Evolutionary conservation across 2,888 invertebrate genomes (phyloP).

Genomic region (Plagiodera versicolora): DNA sequence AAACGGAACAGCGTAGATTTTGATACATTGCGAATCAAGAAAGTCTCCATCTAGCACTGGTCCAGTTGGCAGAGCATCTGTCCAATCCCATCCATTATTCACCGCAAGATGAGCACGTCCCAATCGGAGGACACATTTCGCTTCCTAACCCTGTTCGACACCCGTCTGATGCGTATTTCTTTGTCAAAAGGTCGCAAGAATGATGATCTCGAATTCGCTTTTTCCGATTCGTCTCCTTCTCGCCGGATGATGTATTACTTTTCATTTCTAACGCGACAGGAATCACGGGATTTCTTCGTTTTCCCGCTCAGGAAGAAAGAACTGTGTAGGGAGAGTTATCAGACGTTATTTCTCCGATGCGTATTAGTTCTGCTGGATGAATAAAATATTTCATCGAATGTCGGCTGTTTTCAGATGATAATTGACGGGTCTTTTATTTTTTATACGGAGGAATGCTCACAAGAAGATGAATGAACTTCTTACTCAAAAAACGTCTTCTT

Average conservation of each 20-base stretch:
- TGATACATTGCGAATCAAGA: not conserved
- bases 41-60: slow-evolving; percentile 41
- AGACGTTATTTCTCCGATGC: not conserved
- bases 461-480: too few relatives aligned
- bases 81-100: slow-evolving; percentile 45
- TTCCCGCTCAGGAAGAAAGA: not conserved
- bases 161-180: slow-evolving; percentile 45
- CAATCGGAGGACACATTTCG: slow-evolving; percentile 38
- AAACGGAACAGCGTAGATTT: too few relatives aligned
- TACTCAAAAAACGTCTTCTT: too few relatives aligned
- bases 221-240: slow-evolving; percentile 34
- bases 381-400: too few relatives aligned
- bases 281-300: slow-evolving; percentile 23
- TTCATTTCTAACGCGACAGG: slow-evolving; percentile 34
- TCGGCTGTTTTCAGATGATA: too few relatives aligned
- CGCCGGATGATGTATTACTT: slow-evolving; percentile 40
- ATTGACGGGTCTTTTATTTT: too few relatives aligned
- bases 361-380: not conserved
- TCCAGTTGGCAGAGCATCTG: slow-evolving; percentile 42
- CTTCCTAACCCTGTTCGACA: slow-evolving; percentile 43
- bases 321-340: not conserved
- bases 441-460: too few relatives aligned
- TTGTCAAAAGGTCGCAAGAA: slow-evolving; percentile 45
- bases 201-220: slow-evolving; percentile 38
- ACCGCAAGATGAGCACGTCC: slow-evolving; percentile 42